Conservation (phyloP, 1,140 invertebrate species). For the Pseudoatta argentina region DNA sequence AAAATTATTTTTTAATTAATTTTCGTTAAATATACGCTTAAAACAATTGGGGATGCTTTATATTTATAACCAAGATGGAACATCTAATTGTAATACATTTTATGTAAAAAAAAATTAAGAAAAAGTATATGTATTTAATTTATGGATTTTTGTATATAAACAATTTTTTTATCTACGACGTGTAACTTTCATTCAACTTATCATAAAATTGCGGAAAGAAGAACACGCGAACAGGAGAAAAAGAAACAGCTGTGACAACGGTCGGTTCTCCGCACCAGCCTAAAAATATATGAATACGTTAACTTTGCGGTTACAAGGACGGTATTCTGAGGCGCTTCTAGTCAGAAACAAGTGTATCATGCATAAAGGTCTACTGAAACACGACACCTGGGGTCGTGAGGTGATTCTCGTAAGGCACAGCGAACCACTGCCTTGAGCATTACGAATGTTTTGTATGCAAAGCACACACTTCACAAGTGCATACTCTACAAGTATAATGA, state of each 20-base stretch:
- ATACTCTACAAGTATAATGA: constrained; percentile 67
- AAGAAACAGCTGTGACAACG: not conserved
- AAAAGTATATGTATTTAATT: not conserved
- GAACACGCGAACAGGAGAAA: not conserved
- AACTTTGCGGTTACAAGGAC: constrained; percentile 23
- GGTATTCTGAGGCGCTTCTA: not conserved
- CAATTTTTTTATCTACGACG: not conserved
- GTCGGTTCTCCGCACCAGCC: not conserved
- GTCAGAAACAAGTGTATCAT: constrained; percentile 47
- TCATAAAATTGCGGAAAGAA: not conserved
- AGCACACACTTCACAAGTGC: constrained; percentile 68
- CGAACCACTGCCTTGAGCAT: constrained; percentile 45
- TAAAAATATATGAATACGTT: constrained; percentile 39
- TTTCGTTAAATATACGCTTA: too few relatives aligned
- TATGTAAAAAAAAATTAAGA: not conserved
- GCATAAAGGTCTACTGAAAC: constrained; percentile 68
- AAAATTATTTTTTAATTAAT: too few relatives aligned
- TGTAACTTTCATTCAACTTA: not conserved
- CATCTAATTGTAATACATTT: too few relatives aligned
- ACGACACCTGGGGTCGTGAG: constrained; percentile 65
- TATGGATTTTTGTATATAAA: not conserved
- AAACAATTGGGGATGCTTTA: too few relatives aligned
- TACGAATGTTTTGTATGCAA: constrained; percentile 75
- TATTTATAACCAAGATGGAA: too few relatives aligned
- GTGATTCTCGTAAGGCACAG: constrained; percentile 11